phyloP scores from a whole-genome alignment of 2,113 vertebrate genomes.

The Hippocampus barbouri region DNA sequence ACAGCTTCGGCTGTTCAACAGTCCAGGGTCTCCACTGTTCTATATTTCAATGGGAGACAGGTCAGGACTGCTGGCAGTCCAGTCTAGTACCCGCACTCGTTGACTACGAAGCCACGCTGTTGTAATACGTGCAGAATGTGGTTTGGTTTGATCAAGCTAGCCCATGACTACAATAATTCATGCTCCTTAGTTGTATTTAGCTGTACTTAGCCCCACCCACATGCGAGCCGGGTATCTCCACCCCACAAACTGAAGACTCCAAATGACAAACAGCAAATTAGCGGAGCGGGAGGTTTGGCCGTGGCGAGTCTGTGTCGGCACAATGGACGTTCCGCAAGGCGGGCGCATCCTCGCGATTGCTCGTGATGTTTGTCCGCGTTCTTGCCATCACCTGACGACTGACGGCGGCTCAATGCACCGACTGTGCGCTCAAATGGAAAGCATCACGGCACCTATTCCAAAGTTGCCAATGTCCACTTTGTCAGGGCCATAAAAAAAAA shows the following conservation, averaged over 20 bases:
- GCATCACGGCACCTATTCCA: slow-evolving; percentile 56
- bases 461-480: neutral
- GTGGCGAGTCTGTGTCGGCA: slow-evolving; percentile 28
- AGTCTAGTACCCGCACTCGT: too few relatives aligned
- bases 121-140: too few relatives aligned
- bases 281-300: slow-evolving; percentile 18
- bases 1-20: too few relatives aligned
- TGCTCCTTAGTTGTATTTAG: neutral
- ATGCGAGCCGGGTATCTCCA: neutral
- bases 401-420: slow-evolving; percentile 65
- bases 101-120: too few relatives aligned
- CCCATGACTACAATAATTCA: neutral
- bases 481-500: neutral
- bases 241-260: neutral
- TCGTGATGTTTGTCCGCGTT: slow-evolving; percentile 79
- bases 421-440: slow-evolving; percentile 69
- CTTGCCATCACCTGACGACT: slow-evolving; percentile 73
- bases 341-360: slow-evolving; percentile 45
- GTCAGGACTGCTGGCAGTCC: too few relatives aligned
- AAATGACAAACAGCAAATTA: neutral
- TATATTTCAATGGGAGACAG: too few relatives aligned
- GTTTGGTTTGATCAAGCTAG: too few relatives aligned
- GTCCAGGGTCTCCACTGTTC: too few relatives aligned
- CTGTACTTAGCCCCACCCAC: neutral
- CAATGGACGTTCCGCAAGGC: slow-evolving; percentile 63